A percentile compares a stretch with the other conserved stretches of the same genome.
phyloP scores from a whole-genome alignment of 2,113 vertebrate species.

The Tetrax tetrax region DNA sequence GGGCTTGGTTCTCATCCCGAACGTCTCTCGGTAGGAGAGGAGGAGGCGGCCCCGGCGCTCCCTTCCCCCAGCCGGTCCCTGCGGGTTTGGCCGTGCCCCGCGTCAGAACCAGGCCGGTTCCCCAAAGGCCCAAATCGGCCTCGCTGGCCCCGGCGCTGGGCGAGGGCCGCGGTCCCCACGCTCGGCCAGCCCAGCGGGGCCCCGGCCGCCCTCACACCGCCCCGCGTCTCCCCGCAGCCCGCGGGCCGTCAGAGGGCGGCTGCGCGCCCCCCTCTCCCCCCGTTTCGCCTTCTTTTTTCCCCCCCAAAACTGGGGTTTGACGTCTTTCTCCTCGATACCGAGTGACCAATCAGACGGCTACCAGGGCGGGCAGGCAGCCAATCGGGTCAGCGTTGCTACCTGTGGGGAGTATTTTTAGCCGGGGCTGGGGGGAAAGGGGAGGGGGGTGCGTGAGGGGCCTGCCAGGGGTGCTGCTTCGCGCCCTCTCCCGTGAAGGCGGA shows the following conservation, averaged over 20 bases:
- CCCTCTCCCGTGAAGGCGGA: too few relatives aligned
- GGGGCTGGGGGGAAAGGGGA: background rate
- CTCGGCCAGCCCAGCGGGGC: background rate
- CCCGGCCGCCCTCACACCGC: background rate
- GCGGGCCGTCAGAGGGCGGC: too few relatives aligned
- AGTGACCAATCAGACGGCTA: background rate
- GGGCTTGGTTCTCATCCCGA: background rate
- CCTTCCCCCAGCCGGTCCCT: background rate
- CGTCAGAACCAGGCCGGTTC: background rate
- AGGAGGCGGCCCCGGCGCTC: background rate
- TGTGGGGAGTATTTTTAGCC: conserved; percentile 30
- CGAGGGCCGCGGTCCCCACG: background rate
- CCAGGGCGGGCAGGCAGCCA: background rate
- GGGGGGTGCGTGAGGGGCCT: too few relatives aligned
- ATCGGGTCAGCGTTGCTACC: conserved; percentile 24
- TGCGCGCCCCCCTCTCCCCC: too few relatives aligned
- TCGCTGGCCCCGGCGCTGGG: background rate
- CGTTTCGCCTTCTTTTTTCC: too few relatives aligned
- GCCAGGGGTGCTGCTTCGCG: too few relatives aligned
- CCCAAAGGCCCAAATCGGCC: background rate
- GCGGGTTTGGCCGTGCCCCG: background rate
- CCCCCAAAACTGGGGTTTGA: too few relatives aligned
- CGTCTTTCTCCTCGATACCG: too few relatives aligned
- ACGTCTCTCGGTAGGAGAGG: rapidly evolving
- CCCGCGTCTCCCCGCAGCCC: background rate